Conservation (phyloP, 2,888 invertebrate genomes). For the Agonopterix arenella region DNA sequence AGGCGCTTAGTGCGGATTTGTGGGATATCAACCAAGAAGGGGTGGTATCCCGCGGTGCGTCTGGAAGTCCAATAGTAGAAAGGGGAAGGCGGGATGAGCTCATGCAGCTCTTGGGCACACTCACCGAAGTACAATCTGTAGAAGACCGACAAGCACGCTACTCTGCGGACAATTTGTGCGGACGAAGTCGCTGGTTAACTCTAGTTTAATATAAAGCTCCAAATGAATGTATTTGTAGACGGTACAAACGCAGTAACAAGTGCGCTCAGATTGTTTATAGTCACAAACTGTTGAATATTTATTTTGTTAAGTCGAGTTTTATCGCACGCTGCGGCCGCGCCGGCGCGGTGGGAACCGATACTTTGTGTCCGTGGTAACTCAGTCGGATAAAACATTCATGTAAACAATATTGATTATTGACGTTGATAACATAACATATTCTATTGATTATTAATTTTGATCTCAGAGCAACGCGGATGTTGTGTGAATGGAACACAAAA, state of each 20-base stretch:
- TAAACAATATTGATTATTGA: conserved; percentile 33
- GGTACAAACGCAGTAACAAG: conserved; percentile 40
- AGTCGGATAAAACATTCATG: conserved; percentile 34
- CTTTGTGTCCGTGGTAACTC: conserved; percentile 14
- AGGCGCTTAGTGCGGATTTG: too few relatives aligned
- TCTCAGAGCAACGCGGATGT: background rate
- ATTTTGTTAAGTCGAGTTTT: conserved; percentile 64
- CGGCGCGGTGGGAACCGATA: conserved; percentile 52
- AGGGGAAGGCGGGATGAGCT: too few relatives aligned
- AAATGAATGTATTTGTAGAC: conserved; percentile 13
- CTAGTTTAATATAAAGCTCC: too few relatives aligned
- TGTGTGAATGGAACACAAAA: background rate
- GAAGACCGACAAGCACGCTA: too few relatives aligned
- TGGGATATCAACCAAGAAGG: too few relatives aligned
- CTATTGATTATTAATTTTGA: background rate
- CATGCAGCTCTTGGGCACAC: too few relatives aligned
- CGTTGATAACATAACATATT: conserved; percentile 4
- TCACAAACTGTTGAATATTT: conserved; percentile 66
- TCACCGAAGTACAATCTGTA: too few relatives aligned
- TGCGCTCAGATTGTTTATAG: conserved; percentile 60
- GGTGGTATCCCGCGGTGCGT: too few relatives aligned
- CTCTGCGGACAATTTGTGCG: too few relatives aligned
- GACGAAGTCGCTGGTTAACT: too few relatives aligned
- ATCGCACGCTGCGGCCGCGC: conserved; percentile 46
- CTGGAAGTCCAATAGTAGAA: too few relatives aligned